Percentiles rank a stretch among this genome's conserved stretches.
These are phyloP conservation scores for Hemicrepidius hirtus DNA, from an alignment of 2,888 invertebrate genomes.

Conservation along the genomic window DNA sequence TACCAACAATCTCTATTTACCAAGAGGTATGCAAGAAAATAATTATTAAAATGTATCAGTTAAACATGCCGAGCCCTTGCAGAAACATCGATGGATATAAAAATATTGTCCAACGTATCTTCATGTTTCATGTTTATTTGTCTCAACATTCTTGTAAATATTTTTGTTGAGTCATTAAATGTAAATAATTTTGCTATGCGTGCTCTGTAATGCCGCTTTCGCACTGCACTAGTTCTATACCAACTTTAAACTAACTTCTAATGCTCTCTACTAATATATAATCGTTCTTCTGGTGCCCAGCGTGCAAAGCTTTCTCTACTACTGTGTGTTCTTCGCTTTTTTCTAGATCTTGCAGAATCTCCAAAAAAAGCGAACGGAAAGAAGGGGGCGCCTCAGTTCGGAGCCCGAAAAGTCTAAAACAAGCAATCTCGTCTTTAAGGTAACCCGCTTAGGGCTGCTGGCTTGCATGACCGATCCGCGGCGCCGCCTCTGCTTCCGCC, in stretches of 20 bases:
- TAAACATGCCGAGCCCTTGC: conserved; percentile 9
- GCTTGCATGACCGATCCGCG: conserved; percentile 71
- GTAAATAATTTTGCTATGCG: conserved; percentile 51
- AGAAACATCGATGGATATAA: neutral
- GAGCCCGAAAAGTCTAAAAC: conserved; percentile 94
- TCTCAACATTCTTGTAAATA: conserved; percentile 31
- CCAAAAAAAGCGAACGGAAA: conserved; percentile 98
- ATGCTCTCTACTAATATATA: conserved; percentile 52
- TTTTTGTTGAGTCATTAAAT: conserved; percentile 39
- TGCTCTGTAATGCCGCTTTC: conserved; percentile 58
- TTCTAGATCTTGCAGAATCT: conserved; percentile 99
- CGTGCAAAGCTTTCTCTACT: conserved; percentile 78
- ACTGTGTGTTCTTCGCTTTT: conserved; percentile 91
- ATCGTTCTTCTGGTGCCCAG: conserved; percentile 70
- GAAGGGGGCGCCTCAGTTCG: conserved; percentile 97
- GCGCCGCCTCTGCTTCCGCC: conserved; percentile 72
- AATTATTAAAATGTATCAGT: conserved; percentile 22
- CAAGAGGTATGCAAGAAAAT: neutral
- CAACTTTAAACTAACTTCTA: conserved; percentile 48
- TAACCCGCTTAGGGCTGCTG: conserved; percentile 81
- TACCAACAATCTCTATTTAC: too few species aligned
- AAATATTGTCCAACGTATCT: conserved; percentile 12
- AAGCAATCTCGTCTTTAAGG: conserved; percentile 99
- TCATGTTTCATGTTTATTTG: conserved; percentile 3
- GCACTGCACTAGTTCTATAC: conserved; percentile 58